Evolutionary conservation across 2,888 invertebrate species (phyloP), one percentile per base, ranked within the genome.

Genomic region (Drosophila fulvimacula): DNA sequence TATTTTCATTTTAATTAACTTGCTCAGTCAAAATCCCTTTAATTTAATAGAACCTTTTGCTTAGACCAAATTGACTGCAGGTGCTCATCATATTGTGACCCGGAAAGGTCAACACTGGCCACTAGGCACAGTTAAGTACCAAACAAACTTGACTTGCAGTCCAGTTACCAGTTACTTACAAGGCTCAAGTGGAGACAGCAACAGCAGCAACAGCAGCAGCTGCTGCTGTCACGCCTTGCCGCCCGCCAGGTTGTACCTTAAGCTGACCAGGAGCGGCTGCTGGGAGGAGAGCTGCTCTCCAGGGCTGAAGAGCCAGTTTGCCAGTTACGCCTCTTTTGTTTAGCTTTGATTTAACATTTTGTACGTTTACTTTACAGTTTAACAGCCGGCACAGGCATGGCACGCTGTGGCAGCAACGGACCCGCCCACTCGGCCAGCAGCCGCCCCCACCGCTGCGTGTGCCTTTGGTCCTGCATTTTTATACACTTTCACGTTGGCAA

Each of bases 281-380:
- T 39, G 51, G 42, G 34, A 24, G 36, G 5, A 7, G 24, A 51
- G 49, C 19, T 34, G 49, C 60, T 57, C 52, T 51, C 36, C 15
- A 10, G 72, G 38, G 48, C 62, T 27, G 55, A 11, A 52, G 24
- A 53, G 61, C 57, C 27, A 46, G 61, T 56, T 75, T 64, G 69
- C 69, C 73, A 73, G 88, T 76, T 83, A 80, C 83, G 83, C 86
- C 82, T 88, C 83, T 82, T 85, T 88, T 83, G 83, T 85, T 83
- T 83, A 73, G 83, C 83, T 83, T 83, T 83, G 83, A 88, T 83
- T 85, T 76, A 83, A 88, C 83, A 83, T 85, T 83, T 88, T 83
- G 83, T 88, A 78, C 83, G 88, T 83, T 83, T 88, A 83, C 86
- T 83, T 83, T 88, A 85, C 72, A 83, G 83, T 88, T 83, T 88